Conservation (phyloP, 2,888 invertebrate genomes). For the Eilema caniola region DNA sequence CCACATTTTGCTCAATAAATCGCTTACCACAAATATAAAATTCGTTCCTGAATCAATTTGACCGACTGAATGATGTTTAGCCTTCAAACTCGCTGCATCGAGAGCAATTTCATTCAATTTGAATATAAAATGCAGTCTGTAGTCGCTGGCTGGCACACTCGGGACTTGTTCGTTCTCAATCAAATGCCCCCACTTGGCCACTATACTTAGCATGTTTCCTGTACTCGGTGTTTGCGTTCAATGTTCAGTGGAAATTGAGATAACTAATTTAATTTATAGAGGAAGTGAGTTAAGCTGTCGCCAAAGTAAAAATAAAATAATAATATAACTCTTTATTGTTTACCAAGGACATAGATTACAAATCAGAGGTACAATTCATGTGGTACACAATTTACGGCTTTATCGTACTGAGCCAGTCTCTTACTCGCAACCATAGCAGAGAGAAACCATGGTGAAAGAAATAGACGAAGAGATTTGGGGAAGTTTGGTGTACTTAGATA, state of each 20-base stretch:
- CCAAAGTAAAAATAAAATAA: too few species aligned
- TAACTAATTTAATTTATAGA: not conserved
- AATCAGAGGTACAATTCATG: too few species aligned
- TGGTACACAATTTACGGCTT: too few species aligned
- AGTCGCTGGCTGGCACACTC: constrained; percentile 21
- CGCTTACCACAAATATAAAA: not conserved
- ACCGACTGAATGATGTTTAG: constrained; percentile 14
- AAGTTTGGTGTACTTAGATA: too few species aligned
- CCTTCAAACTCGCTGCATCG: constrained; percentile 13
- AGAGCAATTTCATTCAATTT: constrained; percentile 30
- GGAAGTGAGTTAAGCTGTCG: too few species aligned
- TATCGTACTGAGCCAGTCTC: too few species aligned
- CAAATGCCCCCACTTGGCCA: constrained; percentile 12
- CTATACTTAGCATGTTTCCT: constrained; percentile 28
- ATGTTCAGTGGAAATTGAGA: not conserved
- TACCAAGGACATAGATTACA: too few species aligned
- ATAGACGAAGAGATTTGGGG: too few species aligned
- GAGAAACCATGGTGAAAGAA: too few species aligned
- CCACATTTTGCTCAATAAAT: not conserved
- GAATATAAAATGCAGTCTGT: constrained; percentile 31
- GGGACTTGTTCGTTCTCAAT: constrained; percentile 31
- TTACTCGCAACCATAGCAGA: too few species aligned
- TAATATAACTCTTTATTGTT: too few species aligned
- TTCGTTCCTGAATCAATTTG: constrained; percentile 13
- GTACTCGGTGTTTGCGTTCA: constrained; percentile 26